phyloP scores from a whole-genome alignment of 1,140 invertebrate species.

The Eueides isabella region DNA sequence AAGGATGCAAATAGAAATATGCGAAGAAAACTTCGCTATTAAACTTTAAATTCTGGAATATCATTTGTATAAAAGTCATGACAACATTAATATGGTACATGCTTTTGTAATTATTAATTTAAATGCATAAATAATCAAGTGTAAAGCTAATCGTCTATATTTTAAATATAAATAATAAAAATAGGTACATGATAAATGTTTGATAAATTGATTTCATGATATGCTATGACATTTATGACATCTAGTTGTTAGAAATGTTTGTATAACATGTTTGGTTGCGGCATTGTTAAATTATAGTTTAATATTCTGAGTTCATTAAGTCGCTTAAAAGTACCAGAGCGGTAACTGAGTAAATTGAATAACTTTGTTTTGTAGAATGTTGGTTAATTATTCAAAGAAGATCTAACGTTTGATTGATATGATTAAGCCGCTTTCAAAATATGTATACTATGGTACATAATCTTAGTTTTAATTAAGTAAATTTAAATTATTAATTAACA shows the following conservation, averaged over 20 bases:
- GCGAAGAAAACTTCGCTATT: no score
- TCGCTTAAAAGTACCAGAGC: background rate
- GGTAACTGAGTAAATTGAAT: background rate
- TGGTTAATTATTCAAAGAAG: constrained; percentile 1
- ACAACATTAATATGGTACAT: no score
- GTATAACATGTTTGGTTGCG: background rate
- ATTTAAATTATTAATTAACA: no score
- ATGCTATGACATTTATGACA: background rate
- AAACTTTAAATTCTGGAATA: no score
- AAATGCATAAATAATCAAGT: no score
- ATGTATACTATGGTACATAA: background rate
- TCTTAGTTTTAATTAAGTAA: background rate
- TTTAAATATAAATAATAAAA: no score
- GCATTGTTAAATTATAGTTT: constrained; percentile 6
- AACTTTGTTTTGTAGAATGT: background rate
- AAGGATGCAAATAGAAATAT: no score
- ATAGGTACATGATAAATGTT: no score
- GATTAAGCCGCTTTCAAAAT: background rate
- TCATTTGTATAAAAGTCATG: no score
- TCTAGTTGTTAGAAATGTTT: background rate
- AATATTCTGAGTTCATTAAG: constrained; percentile 2
- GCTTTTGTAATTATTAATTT: no score
- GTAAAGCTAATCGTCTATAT: no score
- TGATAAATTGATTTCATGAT: no score
- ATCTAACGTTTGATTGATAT: background rate